These are phyloP conservation scores for Crocodylus rhombifer DNA, from an alignment of 2,797 vertebrate genomes.

Conservation along the genomic window DNA sequence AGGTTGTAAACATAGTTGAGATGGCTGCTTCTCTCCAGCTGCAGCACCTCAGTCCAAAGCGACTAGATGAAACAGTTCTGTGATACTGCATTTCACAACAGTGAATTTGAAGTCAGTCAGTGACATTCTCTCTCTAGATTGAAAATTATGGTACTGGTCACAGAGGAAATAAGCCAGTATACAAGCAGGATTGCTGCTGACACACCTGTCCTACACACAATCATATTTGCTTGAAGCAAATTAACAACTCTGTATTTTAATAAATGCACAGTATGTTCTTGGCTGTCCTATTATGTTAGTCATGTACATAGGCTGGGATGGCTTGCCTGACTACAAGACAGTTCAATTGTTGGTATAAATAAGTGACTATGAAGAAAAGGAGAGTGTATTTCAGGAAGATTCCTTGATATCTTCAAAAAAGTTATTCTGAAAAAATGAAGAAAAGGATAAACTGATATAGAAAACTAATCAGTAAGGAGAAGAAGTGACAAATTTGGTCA, in stretches of 20 bases:
- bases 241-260: not conserved
- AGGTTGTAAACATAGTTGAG: not conserved
- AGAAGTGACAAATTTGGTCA: not conserved
- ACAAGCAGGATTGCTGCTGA: not conserved
- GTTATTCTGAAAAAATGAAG: not conserved
- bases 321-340: not conserved
- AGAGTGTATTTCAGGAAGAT: not conserved
- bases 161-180: not conserved
- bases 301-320: not conserved
- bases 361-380: too few relatives aligned
- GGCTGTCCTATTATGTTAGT: not conserved
- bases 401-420: not conserved
- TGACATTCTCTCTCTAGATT: not conserved
- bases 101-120: not conserved
- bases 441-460: not conserved
- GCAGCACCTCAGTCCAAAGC: not conserved
- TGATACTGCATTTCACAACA: not conserved
- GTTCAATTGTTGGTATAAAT: not conserved
- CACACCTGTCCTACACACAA: not conserved
- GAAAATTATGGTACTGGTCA: fast-evolving
- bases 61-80: not conserved
- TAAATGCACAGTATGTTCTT: not conserved
- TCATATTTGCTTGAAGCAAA: not conserved
- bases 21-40: not conserved
- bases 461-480: not conserved